A percentile compares a stretch with the other conserved stretches of the same genome.
phyloP scores from a whole-genome alignment of 2,888 invertebrate species.

The Dynastes tityus region DNA sequence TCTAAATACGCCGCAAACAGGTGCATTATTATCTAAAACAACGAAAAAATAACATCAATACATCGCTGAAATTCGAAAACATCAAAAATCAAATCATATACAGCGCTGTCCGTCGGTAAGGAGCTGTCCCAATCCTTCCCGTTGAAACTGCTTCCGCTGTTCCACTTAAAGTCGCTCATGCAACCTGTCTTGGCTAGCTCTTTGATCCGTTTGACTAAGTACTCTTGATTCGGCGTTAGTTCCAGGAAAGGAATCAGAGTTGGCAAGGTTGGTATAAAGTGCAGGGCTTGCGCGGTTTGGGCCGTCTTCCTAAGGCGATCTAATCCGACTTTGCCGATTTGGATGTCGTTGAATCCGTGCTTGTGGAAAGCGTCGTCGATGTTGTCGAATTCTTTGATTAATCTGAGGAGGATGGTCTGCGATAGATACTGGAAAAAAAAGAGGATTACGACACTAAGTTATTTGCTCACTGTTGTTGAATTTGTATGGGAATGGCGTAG shows the following conservation, averaged over 20 bases:
- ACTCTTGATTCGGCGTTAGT: conserved; percentile 88
- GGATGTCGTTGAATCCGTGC: conserved; percentile 79
- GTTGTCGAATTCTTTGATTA: conserved; percentile 82
- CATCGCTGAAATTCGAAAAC: conserved; percentile 5
- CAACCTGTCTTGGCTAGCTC: conserved; percentile 88
- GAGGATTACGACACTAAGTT: neutral
- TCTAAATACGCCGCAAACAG: conserved; percentile 90
- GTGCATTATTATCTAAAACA: conserved; percentile 84
- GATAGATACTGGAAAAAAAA: conserved; percentile 83
- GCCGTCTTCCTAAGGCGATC: conserved; percentile 84
- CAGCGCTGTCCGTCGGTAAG: conserved; percentile 90
- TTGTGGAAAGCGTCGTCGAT: conserved; percentile 81
- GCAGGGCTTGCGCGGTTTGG: conserved; percentile 72
- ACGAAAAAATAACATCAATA: conserved; percentile 56
- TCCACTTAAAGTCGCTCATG: conserved; percentile 92
- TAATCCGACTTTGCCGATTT: conserved; percentile 80
- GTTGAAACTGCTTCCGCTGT: conserved; percentile 82
- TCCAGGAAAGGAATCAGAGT: conserved; percentile 86
- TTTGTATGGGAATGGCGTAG: too few relatives aligned
- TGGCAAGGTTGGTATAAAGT: conserved; percentile 75
- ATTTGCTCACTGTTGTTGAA: too few relatives aligned
- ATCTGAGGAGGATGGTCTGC: conserved; percentile 83
- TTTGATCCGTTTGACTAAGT: conserved; percentile 84
- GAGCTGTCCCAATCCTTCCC: conserved; percentile 87
- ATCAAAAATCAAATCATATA: conserved; percentile 67